Evolutionary conservation across 2,888 invertebrate species (phyloP).

Genomic region (Tiphia femorata): DNA sequence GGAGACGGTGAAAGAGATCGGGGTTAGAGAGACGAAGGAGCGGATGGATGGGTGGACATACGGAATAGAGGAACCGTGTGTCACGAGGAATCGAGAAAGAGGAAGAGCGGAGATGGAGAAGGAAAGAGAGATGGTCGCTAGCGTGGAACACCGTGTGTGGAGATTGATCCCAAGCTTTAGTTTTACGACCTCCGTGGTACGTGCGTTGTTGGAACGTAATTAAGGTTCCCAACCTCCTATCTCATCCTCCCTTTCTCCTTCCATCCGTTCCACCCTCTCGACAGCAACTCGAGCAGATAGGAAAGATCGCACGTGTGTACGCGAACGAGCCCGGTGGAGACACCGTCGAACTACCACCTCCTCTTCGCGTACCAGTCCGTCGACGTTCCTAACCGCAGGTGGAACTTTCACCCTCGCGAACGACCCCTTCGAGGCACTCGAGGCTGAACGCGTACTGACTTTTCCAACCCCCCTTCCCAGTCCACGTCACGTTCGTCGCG

Average conservation of each 20-base stretch:
- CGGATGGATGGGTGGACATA: too few species aligned
- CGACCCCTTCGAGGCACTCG: background rate
- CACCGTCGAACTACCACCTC: background rate
- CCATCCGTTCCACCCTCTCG: too few species aligned
- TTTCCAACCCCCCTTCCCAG: too few species aligned
- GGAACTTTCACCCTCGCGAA: background rate
- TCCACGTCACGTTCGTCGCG: background rate
- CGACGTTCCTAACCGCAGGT: background rate
- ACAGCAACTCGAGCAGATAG: background rate
- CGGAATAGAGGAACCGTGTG: too few species aligned
- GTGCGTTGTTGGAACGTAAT: constrained; percentile 31
- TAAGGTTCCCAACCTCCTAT: constrained; percentile 20
- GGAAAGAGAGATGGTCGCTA: too few species aligned
- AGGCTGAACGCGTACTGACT: background rate
- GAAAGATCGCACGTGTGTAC: background rate
- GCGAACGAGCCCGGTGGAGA: constrained; percentile 10
- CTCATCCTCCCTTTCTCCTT: too few species aligned
- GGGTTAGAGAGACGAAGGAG: too few species aligned
- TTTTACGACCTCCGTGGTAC: constrained; percentile 34
- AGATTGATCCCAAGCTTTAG: constrained; percentile 16
- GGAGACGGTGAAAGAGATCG: background rate
- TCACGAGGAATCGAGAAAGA: too few species aligned
- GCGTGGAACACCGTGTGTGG: constrained; percentile 6
- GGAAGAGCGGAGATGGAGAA: too few species aligned
- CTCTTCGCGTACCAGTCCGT: background rate